phyloP scores from a whole-genome alignment of 1,140 invertebrate species.

The Myzus persicae region DNA sequence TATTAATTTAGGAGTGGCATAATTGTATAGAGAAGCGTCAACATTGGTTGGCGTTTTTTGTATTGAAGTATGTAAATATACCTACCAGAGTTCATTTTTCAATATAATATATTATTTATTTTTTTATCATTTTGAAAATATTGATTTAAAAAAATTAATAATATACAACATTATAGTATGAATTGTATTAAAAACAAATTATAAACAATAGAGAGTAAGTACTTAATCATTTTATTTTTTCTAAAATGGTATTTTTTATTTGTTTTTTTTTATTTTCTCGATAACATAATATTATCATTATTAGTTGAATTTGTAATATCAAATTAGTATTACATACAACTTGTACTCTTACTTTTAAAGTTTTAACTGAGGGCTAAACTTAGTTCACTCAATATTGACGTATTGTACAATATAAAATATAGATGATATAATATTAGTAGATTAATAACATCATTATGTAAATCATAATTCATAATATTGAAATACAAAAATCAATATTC shows the following conservation, averaged over 20 bases:
- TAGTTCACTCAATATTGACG: not conserved
- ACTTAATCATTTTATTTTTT: not conserved
- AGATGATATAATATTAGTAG: too few species aligned
- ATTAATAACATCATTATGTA: too few species aligned
- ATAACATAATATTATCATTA: not conserved
- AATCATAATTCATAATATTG: not conserved
- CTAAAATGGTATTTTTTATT: too few species aligned
- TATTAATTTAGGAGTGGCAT: not conserved
- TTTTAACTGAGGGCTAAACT: too few species aligned
- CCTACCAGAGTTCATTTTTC: not conserved
- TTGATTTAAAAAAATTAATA: not conserved
- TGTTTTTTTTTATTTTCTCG: not conserved
- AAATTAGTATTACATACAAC: not conserved
- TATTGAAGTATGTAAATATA: not conserved
- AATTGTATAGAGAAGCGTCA: not conserved
- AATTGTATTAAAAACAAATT: too few species aligned
- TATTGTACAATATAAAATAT: not conserved
- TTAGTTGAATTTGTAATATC: not conserved
- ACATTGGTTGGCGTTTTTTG: not conserved
- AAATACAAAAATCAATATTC: not conserved
- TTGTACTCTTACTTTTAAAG: not conserved
- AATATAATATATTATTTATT: not conserved
- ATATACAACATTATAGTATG: not conserved
- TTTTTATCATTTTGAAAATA: not conserved
- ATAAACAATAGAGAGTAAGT: not conserved